Conservation (phyloP, 2,888 invertebrate species). For the Macroteleia sp. region DNA sequence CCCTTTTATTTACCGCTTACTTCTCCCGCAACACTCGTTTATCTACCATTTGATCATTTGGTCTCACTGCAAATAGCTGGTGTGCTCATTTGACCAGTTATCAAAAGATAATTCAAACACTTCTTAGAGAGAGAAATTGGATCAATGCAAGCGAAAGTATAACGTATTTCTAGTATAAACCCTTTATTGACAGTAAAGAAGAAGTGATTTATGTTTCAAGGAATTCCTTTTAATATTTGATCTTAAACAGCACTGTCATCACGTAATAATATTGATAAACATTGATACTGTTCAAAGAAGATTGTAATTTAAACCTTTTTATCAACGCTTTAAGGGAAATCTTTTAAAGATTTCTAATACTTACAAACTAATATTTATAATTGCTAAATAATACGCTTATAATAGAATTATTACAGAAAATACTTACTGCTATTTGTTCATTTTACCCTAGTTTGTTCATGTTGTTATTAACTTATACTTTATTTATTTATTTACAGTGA, state of each 20-base stretch:
- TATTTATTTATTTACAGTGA: too few species aligned
- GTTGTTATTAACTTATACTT: too few species aligned
- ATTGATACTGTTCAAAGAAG: neutral
- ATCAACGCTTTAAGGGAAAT: too few species aligned
- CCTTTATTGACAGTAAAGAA: constrained; percentile 10
- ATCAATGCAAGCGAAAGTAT: constrained; percentile 30
- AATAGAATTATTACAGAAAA: too few species aligned
- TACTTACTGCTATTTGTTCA: too few species aligned
- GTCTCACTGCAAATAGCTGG: constrained; percentile 9
- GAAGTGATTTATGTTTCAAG: neutral
- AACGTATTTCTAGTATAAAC: constrained; percentile 9
- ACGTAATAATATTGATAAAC: constrained; percentile 6
- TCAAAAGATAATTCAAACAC: constrained; percentile 17
- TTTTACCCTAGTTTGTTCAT: too few species aligned
- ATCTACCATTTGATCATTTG: constrained; percentile 22
- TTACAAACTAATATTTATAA: too few species aligned
- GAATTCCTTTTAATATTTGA: constrained; percentile 19
- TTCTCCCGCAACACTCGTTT: neutral
- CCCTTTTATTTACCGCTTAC: constrained; percentile 27
- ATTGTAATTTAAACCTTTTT: too few species aligned
- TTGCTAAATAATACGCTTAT: too few species aligned
- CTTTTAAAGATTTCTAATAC: too few species aligned
- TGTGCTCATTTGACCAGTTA: constrained; percentile 12
- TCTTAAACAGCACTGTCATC: neutral
- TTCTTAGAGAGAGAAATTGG: constrained; percentile 11